Percentiles rank a stretch among this genome's conserved stretches.
Conservation (phyloP, 2,888 invertebrate genomes). For the Eupelmus urozonus region DNA sequence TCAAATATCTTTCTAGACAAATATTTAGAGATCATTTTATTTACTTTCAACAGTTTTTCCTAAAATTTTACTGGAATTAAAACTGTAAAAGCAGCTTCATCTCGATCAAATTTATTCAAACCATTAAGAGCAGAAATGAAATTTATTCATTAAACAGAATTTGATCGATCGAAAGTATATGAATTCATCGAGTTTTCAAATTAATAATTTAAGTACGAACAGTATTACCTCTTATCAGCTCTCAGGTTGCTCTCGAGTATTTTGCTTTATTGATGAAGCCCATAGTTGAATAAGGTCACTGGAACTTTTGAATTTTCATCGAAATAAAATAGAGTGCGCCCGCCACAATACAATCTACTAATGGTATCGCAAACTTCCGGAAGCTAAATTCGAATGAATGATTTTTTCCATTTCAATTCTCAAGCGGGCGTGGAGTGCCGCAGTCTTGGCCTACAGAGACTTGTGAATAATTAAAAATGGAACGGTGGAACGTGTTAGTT, state of each 20-base stretch:
- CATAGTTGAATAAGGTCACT: slow-evolving; percentile 65
- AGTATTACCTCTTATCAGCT: slow-evolving; percentile 2
- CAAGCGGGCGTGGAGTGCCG: slow-evolving; percentile 19
- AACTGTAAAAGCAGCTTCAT: too few relatives aligned
- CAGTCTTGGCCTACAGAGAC: not conserved
- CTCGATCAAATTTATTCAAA: too few relatives aligned
- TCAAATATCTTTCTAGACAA: too few relatives aligned
- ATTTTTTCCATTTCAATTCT: slow-evolving; percentile 41
- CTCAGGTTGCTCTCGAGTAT: slow-evolving; percentile 32
- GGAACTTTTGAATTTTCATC: slow-evolving; percentile 68
- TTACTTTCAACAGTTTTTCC: too few relatives aligned
- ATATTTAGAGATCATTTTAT: too few relatives aligned
- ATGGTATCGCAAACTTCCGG: slow-evolving; percentile 68
- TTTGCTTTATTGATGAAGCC: slow-evolving; percentile 59
- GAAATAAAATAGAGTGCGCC: slow-evolving; percentile 53
- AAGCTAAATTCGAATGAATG: slow-evolving; percentile 62
- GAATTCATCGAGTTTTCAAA: not conserved
- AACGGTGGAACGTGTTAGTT: slow-evolving; percentile 10
- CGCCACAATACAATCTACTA: slow-evolving; percentile 72
- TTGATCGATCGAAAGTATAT: too few relatives aligned
- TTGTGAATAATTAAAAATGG: slow-evolving; percentile 41
- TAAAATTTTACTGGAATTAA: too few relatives aligned
- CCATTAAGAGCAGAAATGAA: too few relatives aligned
- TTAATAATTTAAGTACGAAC: slow-evolving; percentile 11
- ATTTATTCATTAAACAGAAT: too few relatives aligned